Base-by-base conservation (phyloP, 2,888 invertebrate species). In the Hyposoter didymator region DNA sequence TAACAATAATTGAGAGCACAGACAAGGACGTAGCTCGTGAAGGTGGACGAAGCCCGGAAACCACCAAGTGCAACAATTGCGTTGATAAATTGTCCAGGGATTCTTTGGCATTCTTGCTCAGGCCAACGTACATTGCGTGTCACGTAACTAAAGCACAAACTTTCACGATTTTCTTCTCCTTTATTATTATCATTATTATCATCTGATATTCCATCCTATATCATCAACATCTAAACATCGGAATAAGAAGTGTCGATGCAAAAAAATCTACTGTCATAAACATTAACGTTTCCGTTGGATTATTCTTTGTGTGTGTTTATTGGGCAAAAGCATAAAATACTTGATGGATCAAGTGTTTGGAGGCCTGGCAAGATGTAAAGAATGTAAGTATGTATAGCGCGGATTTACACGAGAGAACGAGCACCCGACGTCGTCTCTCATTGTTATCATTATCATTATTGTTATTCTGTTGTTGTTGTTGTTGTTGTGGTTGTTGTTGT, bases 291-390 rank as follows among this genome's bases (percentile, higher is more conserved):
- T 67, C 35, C 35, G 10, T 67, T 64, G n/a, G 22, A 45, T 76
- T 47, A 69, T 67, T 69, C 55, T 59, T 49, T 35, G 47, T 74
- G 28, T 47, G 55, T 76, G 12, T 72, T 84, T 87, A 88, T 90
- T 87, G 89, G 89, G 89, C 90, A 87, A 92, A 91, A 91, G 91
- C 91, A 90, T 91, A 91, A 89, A 92, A 90, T 89, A 91, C 89
- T 90, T 90, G 89, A 89, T 90, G 91, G 88, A 92, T 91, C 89
- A 92, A 90, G 90, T 91, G 90, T 90, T 91, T 90, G 88, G 91
- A 93, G 92, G 91, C 91, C 90, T 91, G 91, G 90, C 90, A 91
- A 90, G 90, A 91, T 88, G 91, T 90, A 87, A 92, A 91, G 89
- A 93, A 92, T 88, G 89, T 92, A 91, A 91, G 90, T 90, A 91